phyloP scores from a whole-genome alignment of 2,797 vertebrate species.

The Pantherophis alleghaniensis region DNA sequence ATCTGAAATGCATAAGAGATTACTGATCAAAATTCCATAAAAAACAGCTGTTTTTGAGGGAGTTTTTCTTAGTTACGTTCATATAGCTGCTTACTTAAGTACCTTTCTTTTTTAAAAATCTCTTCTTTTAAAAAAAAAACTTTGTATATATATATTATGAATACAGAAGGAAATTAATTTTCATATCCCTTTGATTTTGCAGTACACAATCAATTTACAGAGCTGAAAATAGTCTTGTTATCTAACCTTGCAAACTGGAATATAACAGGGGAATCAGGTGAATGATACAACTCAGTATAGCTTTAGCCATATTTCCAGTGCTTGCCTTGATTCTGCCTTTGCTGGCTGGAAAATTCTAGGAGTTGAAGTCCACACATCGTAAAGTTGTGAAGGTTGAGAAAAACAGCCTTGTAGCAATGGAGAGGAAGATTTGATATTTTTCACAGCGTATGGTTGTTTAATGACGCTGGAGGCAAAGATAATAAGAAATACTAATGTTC shows the following conservation, averaged over 20 bases:
- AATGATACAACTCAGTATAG: slow-evolving; percentile 53
- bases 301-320: slow-evolving; percentile 57
- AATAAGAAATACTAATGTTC: slow-evolving; percentile 18
- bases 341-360: background rate
- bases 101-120: background rate
- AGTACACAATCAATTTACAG: slow-evolving; percentile 35
- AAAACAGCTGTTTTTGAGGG: background rate
- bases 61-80: background rate
- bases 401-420: slow-evolving; percentile 16
- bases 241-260: slow-evolving; percentile 55
- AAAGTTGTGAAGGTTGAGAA: background rate
- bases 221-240: slow-evolving; percentile 56
- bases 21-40: slow-evolving; percentile 2
- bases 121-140: background rate
- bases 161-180: slow-evolving; percentile 55
- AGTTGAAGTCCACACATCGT: background rate
- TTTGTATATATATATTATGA: background rate
- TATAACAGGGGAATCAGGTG: slow-evolving; percentile 51
- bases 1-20: background rate
- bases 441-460: slow-evolving; percentile 35
- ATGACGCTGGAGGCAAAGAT: slow-evolving; percentile 13
- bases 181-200: slow-evolving; percentile 37
- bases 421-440: slow-evolving; percentile 34
- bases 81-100: background rate
- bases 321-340: slow-evolving; percentile 41